Evolutionary conservation across 2,888 invertebrate species (phyloP), one percentile per base, ranked within the genome.

Genomic region (Luperina testacea): DNA sequence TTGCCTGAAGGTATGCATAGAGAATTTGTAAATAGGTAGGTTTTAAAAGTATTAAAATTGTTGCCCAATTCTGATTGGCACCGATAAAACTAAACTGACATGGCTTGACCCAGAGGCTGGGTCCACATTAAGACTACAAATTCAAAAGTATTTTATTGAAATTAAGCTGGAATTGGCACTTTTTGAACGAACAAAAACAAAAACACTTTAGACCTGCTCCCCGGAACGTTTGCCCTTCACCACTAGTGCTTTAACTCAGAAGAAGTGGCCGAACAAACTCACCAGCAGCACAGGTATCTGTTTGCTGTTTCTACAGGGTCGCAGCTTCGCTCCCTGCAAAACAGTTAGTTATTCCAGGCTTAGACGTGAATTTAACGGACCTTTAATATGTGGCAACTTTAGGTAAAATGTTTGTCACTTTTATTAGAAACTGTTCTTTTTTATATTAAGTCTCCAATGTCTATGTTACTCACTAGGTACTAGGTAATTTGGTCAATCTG

Each of bases 1-100:
- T 77, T 84, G 48, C 69, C 77, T 72, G 27, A 45, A 69, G 83
- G 45, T 53, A 79, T 63, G 61, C 20, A 48, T 63, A n/a, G 13
- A 45, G 17, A 80, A 75, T 68, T 78, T 65, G 11, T 76, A n/a
- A 53, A 24, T 61, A n/a, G 0, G 42, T 24, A 53, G 27, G 27
- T 11, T 38, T 69, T 45, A 69, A 57, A 45, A 27, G 13, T 57
- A 74, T 42, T 51, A 48, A 67, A n/a, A n/a, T 64, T 24, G 17
- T 24, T 64, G 24, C 17, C 24, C 6, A 1, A 5, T 42, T 71
- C 32, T 32, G 32, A 32, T 32, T 63, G 63, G 63, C 32, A 63
- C 17, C 63, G 17, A 63, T 63, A 63, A 17, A 64, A 9, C 20
- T 9, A 38, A 20, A 32, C 4, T 38, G 32, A 38, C 32, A 32